These are phyloP conservation scores for Catocala sponsa DNA, from an alignment of 2,888 invertebrate genomes.

Conservation along the genomic window DNA sequence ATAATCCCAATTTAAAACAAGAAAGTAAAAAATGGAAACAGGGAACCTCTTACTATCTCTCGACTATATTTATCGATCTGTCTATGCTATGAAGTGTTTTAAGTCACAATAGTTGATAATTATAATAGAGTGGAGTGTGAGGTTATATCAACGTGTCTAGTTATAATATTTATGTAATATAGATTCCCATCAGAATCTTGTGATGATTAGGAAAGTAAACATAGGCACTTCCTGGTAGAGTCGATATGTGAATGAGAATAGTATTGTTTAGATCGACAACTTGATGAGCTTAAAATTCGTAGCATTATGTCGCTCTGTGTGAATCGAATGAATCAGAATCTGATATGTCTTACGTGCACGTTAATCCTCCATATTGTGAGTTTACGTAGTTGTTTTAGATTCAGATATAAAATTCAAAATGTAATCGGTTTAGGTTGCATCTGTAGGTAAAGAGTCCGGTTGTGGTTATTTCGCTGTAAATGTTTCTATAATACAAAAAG, in stretches of 20 bases:
- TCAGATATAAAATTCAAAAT: not conserved
- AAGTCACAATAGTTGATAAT: conserved; percentile 40
- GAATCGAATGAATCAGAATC: conserved; percentile 10
- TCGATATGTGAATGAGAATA: conserved; percentile 27
- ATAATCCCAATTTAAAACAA: conserved; percentile 42
- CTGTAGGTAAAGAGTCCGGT: not conserved
- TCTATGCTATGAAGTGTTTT: conserved; percentile 56
- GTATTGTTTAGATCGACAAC: conserved; percentile 43
- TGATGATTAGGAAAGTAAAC: conserved; percentile 52
- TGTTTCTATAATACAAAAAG: too few species aligned
- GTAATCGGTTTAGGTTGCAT: conserved; percentile 7
- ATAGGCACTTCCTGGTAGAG: conserved; percentile 26
- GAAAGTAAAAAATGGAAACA: conserved; percentile 64
- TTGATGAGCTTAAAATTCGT: conserved; percentile 52
- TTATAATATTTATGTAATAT: conserved; percentile 46
- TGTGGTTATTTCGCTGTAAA: too few species aligned
- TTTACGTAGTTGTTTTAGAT: conserved; percentile 6
- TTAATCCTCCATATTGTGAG: conserved; percentile 5
- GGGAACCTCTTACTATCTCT: conserved; percentile 70
- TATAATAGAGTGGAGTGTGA: conserved; percentile 40
- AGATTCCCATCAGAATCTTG: conserved; percentile 61
- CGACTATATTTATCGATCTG: conserved; percentile 68
- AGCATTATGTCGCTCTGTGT: conserved; percentile 35
- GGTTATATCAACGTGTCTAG: conserved; percentile 56
- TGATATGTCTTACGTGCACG: not conserved